Evolutionary conservation across 2,797 vertebrate species (phyloP), one percentile per base, ranked within the genome.

Genomic region (Syngnathus rostellatus): DNA sequence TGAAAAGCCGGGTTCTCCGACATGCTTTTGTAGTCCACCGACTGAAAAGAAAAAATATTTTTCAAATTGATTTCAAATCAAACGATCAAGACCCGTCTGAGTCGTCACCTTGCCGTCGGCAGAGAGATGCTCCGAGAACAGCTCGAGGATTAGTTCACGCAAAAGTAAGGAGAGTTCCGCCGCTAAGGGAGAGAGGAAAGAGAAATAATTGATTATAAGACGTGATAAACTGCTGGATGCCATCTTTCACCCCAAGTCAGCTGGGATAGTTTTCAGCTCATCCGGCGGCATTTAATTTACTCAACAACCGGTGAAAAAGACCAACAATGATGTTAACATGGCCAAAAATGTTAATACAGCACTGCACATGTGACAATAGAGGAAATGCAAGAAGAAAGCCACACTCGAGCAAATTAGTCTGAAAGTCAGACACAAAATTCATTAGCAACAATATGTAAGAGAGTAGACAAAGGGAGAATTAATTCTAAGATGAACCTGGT

Each of bases 121-220:
- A 54, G 92, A 92, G 64, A 93, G 87, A 82, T 92, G 87, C 66
- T 91, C 86, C 0, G 91, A 86, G 79, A 90, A 92, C 73, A 93
- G 73, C 76, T 91, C 90, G 80, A 92, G 84, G 68, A 89, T 89
- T 78, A 91, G 71, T 51, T 91, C 90, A 64, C 90, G 86, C 78
- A 93, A 73, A 71, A 86, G 80, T 75, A 90, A 67, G 48, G 91
- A 91, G 10, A 91, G 86, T 62, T 89, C 83, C 53, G 87, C 72
- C 66, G 91, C 91, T 92, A 81, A 54, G 43, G 63, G 51, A 51
- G 39, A 64, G 19, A 54, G 8, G 16, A 19, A 23, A 6, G 8
- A 38, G 7, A n/a, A 5, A 23, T 17, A 7, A 19, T 37, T 60
- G 5, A 60, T 40, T 61, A 2, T 41, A 12, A 63, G 1, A 46